Evolutionary conservation across 92 coral and sea anemone species (phyloP).

Genomic region (Diadumene lineata): DNA sequence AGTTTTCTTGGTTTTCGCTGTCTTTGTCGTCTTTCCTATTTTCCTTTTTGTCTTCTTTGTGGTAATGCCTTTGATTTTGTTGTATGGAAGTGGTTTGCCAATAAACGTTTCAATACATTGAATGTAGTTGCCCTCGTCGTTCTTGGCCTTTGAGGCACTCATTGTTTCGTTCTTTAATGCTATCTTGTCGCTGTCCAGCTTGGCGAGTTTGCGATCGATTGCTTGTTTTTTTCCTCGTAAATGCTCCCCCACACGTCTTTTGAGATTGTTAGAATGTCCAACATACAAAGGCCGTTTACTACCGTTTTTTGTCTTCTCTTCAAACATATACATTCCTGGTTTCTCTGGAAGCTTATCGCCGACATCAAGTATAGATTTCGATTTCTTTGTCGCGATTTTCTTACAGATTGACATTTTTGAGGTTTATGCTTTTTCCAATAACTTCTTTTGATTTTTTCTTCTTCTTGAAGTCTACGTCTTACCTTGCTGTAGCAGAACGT

Average conservation of each 20-base stretch:
- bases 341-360: not conserved
- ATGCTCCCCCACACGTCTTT: not conserved
- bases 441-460: too few relatives aligned
- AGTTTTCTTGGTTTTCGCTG: not conserved
- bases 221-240: not conserved
- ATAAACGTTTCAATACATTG: not conserved
- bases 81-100: conserved; percentile 1
- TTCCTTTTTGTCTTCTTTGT: not conserved
- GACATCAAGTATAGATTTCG: too few relatives aligned
- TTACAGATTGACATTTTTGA: too few relatives aligned
- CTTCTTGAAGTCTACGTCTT: too few relatives aligned
- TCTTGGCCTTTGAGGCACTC: not conserved
- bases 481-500: too few relatives aligned
- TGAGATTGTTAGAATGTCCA: not conserved
- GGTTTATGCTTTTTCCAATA: too few relatives aligned
- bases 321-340: not conserved
- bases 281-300: not conserved
- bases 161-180: not conserved
- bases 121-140: not conserved
- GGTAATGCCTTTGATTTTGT: not conserved
- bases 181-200: not conserved
- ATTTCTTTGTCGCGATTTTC: too few relatives aligned
- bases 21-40: not conserved
- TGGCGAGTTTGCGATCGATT: not conserved
- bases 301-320: not conserved